Evolutionary conservation across 2,888 invertebrate species (phyloP), one percentile per base, ranked within the genome.

Genomic region (Synanthedon tipuliformis): DNA sequence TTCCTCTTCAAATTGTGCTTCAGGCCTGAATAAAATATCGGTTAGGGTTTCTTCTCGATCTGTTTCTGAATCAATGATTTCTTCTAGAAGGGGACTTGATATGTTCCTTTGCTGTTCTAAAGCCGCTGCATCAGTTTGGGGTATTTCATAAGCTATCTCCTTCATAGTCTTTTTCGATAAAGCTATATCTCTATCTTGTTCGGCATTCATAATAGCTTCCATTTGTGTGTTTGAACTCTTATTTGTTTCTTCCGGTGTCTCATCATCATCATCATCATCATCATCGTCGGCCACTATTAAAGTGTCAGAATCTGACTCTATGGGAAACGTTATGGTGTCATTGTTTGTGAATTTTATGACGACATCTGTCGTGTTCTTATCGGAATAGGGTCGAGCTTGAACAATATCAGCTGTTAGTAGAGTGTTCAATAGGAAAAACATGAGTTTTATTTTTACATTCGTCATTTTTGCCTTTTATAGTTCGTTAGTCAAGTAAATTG

Each of bases 381-480:
- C 58, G 3, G 81, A 75, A 57, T 81, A 78, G 0, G 86, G 87
- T 27, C 85, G 65, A 1, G 82, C 76, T 53, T 81, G 73, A 3
- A 83, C 77, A 55, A 83, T 73, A 56, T 85, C 83, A 0, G 78
- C 80, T 8, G 81, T 76, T 23, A 85, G 59, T 13, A 86, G 69
- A 11, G 77, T 74, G 57, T 81, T 83, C 4, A 87, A 62, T 13
- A 86, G 72, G 59, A 74, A 85, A 59, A 81, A 85, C 78, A 86
- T 81, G 16, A 85, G 72, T 74, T 87, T 87, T 74, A 87, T 78
- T 66, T 85, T 86, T 10, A 87, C 84, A 72, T 85, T 86, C 52
- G 87, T 86, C 87, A 87, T 87, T 67, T 34, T 34, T 10, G 34
- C 34, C 23, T 51, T 53, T 45, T 45, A 11, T 12, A 11, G 49